These are phyloP conservation scores for Andrena bucephala DNA, from an alignment of 2,888 invertebrate genomes.

Conservation along the genomic window DNA sequence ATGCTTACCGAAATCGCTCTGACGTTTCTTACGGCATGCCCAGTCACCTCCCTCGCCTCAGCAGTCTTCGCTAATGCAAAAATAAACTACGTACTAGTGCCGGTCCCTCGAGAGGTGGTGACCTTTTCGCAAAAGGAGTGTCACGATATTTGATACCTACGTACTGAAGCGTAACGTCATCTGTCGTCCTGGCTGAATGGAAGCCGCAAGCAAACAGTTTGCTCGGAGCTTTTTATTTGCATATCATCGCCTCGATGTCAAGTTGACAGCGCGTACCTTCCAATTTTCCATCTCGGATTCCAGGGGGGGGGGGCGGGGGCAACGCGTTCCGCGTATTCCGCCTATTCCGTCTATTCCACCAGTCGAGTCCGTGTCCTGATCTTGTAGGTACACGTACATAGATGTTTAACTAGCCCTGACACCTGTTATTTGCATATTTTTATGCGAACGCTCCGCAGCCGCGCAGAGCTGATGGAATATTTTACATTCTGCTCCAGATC, in stretches of 20 bases:
- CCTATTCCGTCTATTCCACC: neutral
- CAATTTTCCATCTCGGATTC: constrained; percentile 41
- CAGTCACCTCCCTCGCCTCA: neutral
- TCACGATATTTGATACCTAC: constrained; percentile 10
- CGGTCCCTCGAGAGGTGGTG: neutral
- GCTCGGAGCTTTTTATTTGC: constrained; percentile 36
- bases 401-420: constrained; percentile 3
- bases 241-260: constrained; percentile 34
- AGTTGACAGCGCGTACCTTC: constrained; percentile 32
- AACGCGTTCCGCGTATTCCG: neutral
- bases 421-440: constrained; percentile 6
- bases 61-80: neutral
- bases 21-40: neutral
- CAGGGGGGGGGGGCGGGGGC: neutral
- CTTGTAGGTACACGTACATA: neutral
- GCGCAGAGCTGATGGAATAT: neutral
- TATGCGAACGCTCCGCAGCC: neutral
- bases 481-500: neutral
- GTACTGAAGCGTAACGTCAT: constrained; percentile 26
- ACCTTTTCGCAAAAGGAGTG: neutral
- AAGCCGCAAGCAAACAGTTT: constrained; percentile 43
- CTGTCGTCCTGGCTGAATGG: constrained; percentile 35
- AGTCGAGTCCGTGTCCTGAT: neutral
- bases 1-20: neutral
- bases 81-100: too few species aligned